A percentile compares a stretch with the other conserved stretches of the same genome.
Conservation (phyloP, 2,797 vertebrate genomes). For the Malacoctenus gilli region DNA sequence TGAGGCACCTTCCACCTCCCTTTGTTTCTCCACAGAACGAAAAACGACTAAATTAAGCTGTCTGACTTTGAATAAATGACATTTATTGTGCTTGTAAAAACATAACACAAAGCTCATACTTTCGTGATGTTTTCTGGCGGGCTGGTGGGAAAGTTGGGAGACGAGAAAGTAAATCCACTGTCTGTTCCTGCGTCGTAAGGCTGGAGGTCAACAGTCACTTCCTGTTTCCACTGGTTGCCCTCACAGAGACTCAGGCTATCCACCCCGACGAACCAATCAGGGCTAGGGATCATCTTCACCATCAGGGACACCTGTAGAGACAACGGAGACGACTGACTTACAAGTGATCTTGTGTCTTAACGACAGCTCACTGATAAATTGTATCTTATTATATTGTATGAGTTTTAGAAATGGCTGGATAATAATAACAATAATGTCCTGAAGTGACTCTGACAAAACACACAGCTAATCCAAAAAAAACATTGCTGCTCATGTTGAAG, state of each 20-base stretch:
- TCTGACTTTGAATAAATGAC: neutral
- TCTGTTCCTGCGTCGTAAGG: constrained; percentile 85
- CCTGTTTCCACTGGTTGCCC: constrained; percentile 80
- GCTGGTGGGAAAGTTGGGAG: constrained; percentile 77
- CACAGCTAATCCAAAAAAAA: too few relatives aligned
- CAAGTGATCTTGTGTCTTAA: neutral
- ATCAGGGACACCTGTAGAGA: constrained; percentile 74
- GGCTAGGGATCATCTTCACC: constrained; percentile 81
- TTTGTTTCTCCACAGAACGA: constrained; percentile 12
- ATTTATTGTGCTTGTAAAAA: neutral
- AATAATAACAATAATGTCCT: too few relatives aligned
- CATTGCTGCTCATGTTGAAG: too few relatives aligned
- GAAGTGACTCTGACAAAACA: too few relatives aligned
- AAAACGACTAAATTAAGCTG: neutral
- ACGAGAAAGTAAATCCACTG: constrained; percentile 86
- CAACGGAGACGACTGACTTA: constrained; percentile 1
- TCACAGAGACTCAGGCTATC: constrained; percentile 76
- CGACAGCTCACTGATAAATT: too few relatives aligned
- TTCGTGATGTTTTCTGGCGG: constrained; percentile 79
- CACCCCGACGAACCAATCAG: constrained; percentile 81
- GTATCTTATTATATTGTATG: too few relatives aligned
- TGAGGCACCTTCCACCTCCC: neutral
- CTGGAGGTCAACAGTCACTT: constrained; percentile 79
- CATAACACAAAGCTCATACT: constrained; percentile 50
- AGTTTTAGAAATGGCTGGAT: too few relatives aligned